These are phyloP conservation scores for Hydropsyche betteni DNA, from an alignment of 2,888 invertebrate species.

Conservation along the genomic window DNA sequence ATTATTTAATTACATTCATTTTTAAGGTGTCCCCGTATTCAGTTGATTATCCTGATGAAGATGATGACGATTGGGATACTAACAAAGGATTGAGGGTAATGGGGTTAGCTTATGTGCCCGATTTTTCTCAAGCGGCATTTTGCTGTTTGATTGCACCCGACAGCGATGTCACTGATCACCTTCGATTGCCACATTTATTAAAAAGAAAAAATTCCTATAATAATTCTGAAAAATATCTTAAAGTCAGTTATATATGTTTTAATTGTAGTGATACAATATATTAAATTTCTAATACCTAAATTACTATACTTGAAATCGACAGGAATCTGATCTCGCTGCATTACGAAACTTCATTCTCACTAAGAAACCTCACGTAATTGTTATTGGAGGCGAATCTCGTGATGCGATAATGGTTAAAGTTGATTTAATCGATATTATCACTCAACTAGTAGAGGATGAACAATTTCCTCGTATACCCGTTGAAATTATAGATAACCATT, in stretches of 20 bases:
- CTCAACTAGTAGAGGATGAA: slow-evolving; percentile 80
- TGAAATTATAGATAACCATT: slow-evolving; percentile 92
- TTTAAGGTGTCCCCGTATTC: slow-evolving; percentile 79
- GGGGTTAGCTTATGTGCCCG: slow-evolving; percentile 88
- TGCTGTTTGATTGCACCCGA: slow-evolving; percentile 87
- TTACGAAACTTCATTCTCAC: slow-evolving; percentile 83
- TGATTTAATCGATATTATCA: slow-evolving; percentile 79
- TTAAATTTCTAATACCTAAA: not conserved
- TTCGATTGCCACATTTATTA: slow-evolving; percentile 86
- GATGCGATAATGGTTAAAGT: slow-evolving; percentile 84
- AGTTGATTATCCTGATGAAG: slow-evolving; percentile 78
- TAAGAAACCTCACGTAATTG: slow-evolving; percentile 94
- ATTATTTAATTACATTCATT: slow-evolving; percentile 25
- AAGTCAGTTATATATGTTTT: slow-evolving; percentile 55
- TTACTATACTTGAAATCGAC: slow-evolving; percentile 42
- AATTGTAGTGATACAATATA: slow-evolving; percentile 34
- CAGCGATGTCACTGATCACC: slow-evolving; percentile 91
- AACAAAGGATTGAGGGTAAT: slow-evolving; percentile 85
- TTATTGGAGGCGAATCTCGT: slow-evolving; percentile 89
- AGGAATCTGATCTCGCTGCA: slow-evolving; percentile 73
- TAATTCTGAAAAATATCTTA: slow-evolving; percentile 72
- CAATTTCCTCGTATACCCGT: slow-evolving; percentile 88
- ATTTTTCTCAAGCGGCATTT: slow-evolving; percentile 86
- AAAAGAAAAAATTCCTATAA: slow-evolving; percentile 81
- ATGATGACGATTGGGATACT: slow-evolving; percentile 92